phyloP scores from a whole-genome alignment of 2,113 vertebrate genomes.

The Dicaeum eximium region DNA sequence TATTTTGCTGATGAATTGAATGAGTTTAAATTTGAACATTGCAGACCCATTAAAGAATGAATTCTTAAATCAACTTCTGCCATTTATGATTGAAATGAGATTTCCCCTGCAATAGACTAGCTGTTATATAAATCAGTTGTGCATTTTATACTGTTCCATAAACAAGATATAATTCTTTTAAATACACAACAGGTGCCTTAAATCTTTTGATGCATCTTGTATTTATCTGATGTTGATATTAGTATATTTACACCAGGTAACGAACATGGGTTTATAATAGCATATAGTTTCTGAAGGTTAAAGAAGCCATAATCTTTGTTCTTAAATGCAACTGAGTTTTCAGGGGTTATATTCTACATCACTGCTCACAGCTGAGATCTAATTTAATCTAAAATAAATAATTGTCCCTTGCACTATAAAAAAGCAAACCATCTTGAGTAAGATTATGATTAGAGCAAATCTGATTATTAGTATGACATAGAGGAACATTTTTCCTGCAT shows the following conservation, averaged over 20 bases:
- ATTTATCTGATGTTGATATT: conserved; percentile 73
- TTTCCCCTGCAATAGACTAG: conserved; percentile 83
- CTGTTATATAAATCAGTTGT: conserved; percentile 87
- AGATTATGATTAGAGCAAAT: conserved; percentile 22
- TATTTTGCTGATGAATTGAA: conserved; percentile 98
- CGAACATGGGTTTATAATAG: conserved; percentile 29
- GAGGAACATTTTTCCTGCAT: conserved; percentile 8
- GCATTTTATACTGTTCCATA: conserved; percentile 89
- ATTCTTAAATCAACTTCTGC: conserved; percentile 97
- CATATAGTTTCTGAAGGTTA: conserved; percentile 63
- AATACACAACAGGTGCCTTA: conserved; percentile 83
- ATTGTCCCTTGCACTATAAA: neutral
- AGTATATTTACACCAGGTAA: conserved; percentile 66
- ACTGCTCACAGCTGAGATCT: neutral
- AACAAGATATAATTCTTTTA: conserved; percentile 88
- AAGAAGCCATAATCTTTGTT: conserved; percentile 17
- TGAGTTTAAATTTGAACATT: conserved; percentile 96
- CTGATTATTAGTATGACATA: conserved; percentile 24
- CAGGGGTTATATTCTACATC: conserved; percentile 26
- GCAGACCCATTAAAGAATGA: conserved; percentile 95
- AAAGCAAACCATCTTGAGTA: neutral
- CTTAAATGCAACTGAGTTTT: conserved; percentile 44
- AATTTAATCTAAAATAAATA: conserved; percentile 55
- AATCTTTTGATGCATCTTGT: conserved; percentile 82
- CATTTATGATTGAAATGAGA: conserved; percentile 98